Evolutionary conservation across 2,113 vertebrate species (phyloP).

Genomic region (Dunckerocampus dactyliophorus): DNA sequence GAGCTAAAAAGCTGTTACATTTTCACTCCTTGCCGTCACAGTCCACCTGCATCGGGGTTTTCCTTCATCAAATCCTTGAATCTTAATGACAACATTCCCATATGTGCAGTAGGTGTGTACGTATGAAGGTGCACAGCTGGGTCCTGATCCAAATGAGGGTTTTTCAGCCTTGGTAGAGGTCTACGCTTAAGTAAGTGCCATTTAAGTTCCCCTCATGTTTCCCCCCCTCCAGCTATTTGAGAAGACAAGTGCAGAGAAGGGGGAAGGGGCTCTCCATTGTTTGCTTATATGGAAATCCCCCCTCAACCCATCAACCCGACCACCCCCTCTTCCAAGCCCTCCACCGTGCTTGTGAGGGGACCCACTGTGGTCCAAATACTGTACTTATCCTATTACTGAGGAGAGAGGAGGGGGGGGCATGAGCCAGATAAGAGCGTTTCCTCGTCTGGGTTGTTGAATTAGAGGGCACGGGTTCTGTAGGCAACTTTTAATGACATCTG

Average conservation of each 20-base stretch:
- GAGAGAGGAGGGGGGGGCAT: constrained; percentile 37
- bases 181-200: not conserved
- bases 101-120: not conserved
- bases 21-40: not conserved
- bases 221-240: constrained; percentile 42
- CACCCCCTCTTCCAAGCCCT: constrained; percentile 8
- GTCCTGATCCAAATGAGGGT: not conserved
- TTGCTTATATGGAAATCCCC: constrained; percentile 63
- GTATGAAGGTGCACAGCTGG: not conserved
- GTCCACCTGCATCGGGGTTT: too few species aligned
- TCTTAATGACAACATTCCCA: not conserved
- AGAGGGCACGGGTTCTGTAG: constrained; percentile 61
- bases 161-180: not conserved
- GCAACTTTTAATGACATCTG: constrained; percentile 68
- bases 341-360: constrained; percentile 45
- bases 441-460: constrained; percentile 63
- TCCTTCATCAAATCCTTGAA: not conserved
- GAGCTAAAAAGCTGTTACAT: not conserved
- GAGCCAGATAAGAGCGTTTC: constrained; percentile 69
- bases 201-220: constrained; percentile 16
- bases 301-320: constrained; percentile 24
- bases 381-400: constrained; percentile 76
- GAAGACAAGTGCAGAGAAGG: constrained; percentile 44
- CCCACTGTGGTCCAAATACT: constrained; percentile 74
- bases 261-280: constrained; percentile 61